Evolutionary conservation across 2,888 invertebrate genomes (phyloP), one percentile per base, ranked within the genome.

Genomic region (Amphipyra berbera): DNA sequence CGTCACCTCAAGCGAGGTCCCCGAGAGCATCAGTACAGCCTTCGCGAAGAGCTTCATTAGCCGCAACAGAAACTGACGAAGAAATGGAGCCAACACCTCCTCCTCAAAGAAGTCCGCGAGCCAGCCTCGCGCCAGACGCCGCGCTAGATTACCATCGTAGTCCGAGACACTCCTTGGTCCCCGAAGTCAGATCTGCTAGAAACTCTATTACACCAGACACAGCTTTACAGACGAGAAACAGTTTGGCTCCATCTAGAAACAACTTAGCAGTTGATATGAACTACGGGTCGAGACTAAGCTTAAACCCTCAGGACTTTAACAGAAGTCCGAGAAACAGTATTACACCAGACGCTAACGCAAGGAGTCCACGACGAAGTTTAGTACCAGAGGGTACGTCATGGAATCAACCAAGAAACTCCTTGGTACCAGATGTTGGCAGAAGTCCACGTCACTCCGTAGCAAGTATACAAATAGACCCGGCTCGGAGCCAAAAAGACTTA

Each of bases 201-300:
- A 96, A 96, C 79, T 96, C 96, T 13, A 93, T 96, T 50, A 95
- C 96, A 33, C 96, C 96, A 21, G 96, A 96, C 48, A 89, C 95
- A 40, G 93, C 91, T 38, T 83, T 95, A 62, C 95, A 95, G 74
- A 95, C 93, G 10, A 89, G 96, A 68, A 95, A 95, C 69, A 95
- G 94, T 62, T 85, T 96, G 55, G 88, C 95, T 2, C 96, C 96
- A 5, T 95, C 96, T 0, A 93, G 97, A 74, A 96, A 96, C 71
- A 96, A 96, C 75, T 88, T 97, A 72, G 95, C 95, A 4, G 96
- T 96, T 0, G 96, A 96, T 38, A 89, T 93, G 78, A 85, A 90
- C 67, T 96, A 94, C 71, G 96, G 95, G 65, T 96, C 94, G 35
- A 93, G 95, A 74, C 88, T 93, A 84, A 96, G 96, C 81, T 86